Evolutionary conservation across 2,888 invertebrate species (phyloP).

Genomic region (Metallyticus violacea): DNA sequence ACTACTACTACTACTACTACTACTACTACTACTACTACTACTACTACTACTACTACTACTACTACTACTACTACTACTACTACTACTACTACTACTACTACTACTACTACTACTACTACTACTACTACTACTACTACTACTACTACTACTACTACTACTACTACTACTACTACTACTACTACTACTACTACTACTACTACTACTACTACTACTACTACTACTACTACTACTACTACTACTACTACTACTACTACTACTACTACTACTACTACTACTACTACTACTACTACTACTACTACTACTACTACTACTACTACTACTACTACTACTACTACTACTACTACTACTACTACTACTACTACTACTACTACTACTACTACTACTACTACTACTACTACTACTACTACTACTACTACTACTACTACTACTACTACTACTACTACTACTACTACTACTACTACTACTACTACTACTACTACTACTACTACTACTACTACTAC

Average conservation of each 20-base stretch:
- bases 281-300: constrained; percentile 17
- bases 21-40: constrained; percentile 11
- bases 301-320: constrained; percentile 17
- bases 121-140: constrained; percentile 17
- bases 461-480: constrained; percentile 17
- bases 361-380: constrained; percentile 17
- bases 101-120: constrained; percentile 17
- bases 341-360: constrained; percentile 17
- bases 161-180: constrained; percentile 17
- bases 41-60: constrained; percentile 15
- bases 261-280: constrained; percentile 17
- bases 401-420: constrained; percentile 17
- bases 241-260: constrained; percentile 17
- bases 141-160: constrained; percentile 17
- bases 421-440: constrained; percentile 17
- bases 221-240: constrained; percentile 17
- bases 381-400: constrained; percentile 17
- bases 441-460: constrained; percentile 17
- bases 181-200: constrained; percentile 17
- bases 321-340: constrained; percentile 17
- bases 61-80: constrained; percentile 17
- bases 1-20: constrained; percentile 11
- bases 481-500: constrained; percentile 17
- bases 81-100: constrained; percentile 17
- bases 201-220: constrained; percentile 17